Base-by-base conservation (phyloP, 92 coral and sea anemone species). In the Phenganax stokvisi region DNA sequence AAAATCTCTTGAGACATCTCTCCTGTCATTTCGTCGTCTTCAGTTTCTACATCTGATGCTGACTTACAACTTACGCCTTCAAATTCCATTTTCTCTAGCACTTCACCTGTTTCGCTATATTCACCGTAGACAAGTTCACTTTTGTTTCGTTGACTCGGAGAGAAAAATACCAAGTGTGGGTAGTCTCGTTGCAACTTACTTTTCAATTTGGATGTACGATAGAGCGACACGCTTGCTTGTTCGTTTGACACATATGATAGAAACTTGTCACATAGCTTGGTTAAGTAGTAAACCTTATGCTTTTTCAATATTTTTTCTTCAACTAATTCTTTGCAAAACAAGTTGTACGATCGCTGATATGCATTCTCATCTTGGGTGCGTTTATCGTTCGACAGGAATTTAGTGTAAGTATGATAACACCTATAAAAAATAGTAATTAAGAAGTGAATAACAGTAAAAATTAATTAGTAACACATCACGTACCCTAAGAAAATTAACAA, bases 201-300 rank as follows among this genome's bases (percentile, higher is more conserved):
- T 72, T 72, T 72, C 37, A 72, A 25, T 72, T 72, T 72, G 28
- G 57, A 72, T 72, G 77, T 72, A 54, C 77, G 57, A 72, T 72
- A 72, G 60, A 10, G 15, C 47, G 77, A 52, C 6, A 7, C 58
- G n/a, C 77, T 72, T 72, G 57, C 57, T n/a, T 52, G 57, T 72
- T 72, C 57, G 12, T 72, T 72, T 51, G 29, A 72, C 27, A 72
- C 10, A 72, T 72, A 72, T 8, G 77, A 72, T 1, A 47, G 58
- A 72, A 72, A 72, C 12, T 47, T 72, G 57, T 72, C 77, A 47
- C 77, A 52, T 17, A 72, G 51, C 60, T 72, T 72, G 57, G 77
- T 51, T 54, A 72, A 52, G 77, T 54, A 10, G 60, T 72, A 72
- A 72, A 72, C 77, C 37, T 72, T 72, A 28, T 47, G 58, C n/a